A percentile compares a stretch with the other conserved stretches of the same genome.
phyloP scores from a whole-genome alignment of 2,888 invertebrate genomes.

The Caenorhabditis imperialis region DNA sequence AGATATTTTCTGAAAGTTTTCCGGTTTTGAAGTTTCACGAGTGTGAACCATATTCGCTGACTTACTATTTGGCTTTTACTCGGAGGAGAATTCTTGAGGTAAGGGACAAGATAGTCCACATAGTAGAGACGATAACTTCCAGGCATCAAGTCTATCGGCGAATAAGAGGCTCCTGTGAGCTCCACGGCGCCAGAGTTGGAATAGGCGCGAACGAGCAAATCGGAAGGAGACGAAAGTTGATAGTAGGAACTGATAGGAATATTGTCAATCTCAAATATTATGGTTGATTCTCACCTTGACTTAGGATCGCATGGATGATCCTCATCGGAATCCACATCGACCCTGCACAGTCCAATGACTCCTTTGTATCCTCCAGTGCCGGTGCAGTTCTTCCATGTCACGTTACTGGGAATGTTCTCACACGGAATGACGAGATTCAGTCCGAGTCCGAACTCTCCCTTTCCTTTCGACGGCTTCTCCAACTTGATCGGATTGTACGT shows the following conservation, averaged over 20 bases:
- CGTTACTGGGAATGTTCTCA: conserved; percentile 36
- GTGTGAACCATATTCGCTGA: background rate
- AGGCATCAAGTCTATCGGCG: conserved; percentile 36
- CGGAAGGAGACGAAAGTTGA: background rate
- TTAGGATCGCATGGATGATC: conserved; percentile 33
- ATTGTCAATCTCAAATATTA: background rate
- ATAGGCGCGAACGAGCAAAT: conserved; percentile 24
- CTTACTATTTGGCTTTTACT: conserved; percentile 13
- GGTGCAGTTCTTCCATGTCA: conserved; percentile 41
- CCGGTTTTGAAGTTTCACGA: background rate
- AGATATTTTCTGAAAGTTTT: conserved; percentile 5
- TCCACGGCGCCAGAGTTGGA: conserved; percentile 1
- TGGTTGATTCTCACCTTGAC: conserved; percentile 6
- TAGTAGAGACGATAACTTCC: conserved; percentile 41
- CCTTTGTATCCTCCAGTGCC: conserved; percentile 26
- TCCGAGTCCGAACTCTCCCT: conserved; percentile 53
- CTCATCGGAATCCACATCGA: conserved; percentile 6
- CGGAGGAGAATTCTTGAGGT: conserved; percentile 12
- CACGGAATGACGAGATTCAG: conserved; percentile 45
- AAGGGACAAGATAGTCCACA: conserved; percentile 14
- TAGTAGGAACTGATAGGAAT: conserved; percentile 27
- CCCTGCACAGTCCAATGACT: conserved; percentile 33
- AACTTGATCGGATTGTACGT: conserved; percentile 23
- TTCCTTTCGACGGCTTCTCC: conserved; percentile 54
- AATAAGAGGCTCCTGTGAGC: conserved; percentile 16